Base-by-base conservation (phyloP, 2,797 vertebrate genomes). In the Distichodus sexfasciatus region DNA sequence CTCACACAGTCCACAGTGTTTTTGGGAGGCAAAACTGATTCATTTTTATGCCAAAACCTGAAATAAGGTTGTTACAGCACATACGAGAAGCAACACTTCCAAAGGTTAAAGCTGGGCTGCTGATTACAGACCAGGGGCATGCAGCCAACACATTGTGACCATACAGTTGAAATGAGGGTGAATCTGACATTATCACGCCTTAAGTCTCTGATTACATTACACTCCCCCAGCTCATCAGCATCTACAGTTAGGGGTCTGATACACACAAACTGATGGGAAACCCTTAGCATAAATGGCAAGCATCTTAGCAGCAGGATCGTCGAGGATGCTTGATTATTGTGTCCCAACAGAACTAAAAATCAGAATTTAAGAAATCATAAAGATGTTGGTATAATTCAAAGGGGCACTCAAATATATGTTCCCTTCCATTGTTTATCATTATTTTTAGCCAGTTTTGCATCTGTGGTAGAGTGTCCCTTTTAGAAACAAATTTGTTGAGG, bases 171-270 rank as follows among this genome's bases (percentile, higher is more conserved):
- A 61, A 43, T 21, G 46, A 71, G 57, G 59, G 19, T 67, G n/a
- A 17, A 41, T 66, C 60, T 36, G 4, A 6, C 23, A 26, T 1
- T 1, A 48, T 12, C 7, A 26, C 6, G 21, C 23, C 46, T 12
- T n/a, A n/a, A n/a, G 6, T 24, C 23, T 26, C 11, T 15, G 5
- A n/a, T 31, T 28, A 17, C 8, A 7, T 15, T n/a, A 17, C 50
- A 28, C 47, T 36, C 33, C 12, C 17, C 36, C 31, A 36, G 29
- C 57, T 33, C 46, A 40, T 50, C 46, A 62, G 19, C 23, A 62
- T 59, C n/a, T 63, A 72, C 66, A 68, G 38, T 72, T 69, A 64
- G 31, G 53, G 38, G 61, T 38, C 54, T 10, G 59, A 15, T 10
- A 62, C 55, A 60, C 51, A 40, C 2, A 15, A 44, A 38, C 19